Base-by-base conservation (phyloP, 2,797 vertebrate genomes). In the Karalla daura region DNA sequence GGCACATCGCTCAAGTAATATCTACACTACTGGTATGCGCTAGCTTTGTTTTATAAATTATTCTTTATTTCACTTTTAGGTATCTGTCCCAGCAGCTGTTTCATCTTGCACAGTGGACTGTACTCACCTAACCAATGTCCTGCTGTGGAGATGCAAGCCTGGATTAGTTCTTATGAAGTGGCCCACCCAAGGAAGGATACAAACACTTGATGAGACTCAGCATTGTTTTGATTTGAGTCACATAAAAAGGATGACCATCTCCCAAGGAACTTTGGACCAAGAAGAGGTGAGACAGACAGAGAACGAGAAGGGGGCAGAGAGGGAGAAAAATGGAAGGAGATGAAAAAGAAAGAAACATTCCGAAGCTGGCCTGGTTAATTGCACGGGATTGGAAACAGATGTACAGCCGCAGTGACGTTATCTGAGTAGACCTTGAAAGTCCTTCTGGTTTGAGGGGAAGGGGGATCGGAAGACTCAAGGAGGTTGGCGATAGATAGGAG, bases 311-410 rank as follows among this genome's bases (percentile, higher is more conserved):
- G 39, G 62, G 63, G 56, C 47, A 73, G 47, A 43, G 45, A 73
- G 58, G 36, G 55, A 80, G 74, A 83, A 79, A 86, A 88, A 85
- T 73, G 47, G 67, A 81, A 67, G 49, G 72, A 60, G 74, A 78
- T 70, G 50, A 85, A 84, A 86, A 76, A 84, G 76, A 84, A 85
- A 81, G 70, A 79, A 91, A 90, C 89, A 87, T 92, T 92, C 90
- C 88, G 80, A 73, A 87, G 80, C 80, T 76, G 80, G 82, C 77
- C 88, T 66, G 80, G 88, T 91, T 93, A 94, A 94, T 93, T 94
- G 89, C 85, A 60, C 21, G 5, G 81, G 82, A 94, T 94, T 92
- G 84, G 87, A 93, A 94, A 80, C 93, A 94, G 93, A 94, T 94
- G 93, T 86, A 78, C 59, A 70, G 87, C 80, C 81, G 66, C 86